Evolutionary conservation across 1,140 invertebrate genomes (phyloP).

Genomic region (Drosophila obscura): DNA sequence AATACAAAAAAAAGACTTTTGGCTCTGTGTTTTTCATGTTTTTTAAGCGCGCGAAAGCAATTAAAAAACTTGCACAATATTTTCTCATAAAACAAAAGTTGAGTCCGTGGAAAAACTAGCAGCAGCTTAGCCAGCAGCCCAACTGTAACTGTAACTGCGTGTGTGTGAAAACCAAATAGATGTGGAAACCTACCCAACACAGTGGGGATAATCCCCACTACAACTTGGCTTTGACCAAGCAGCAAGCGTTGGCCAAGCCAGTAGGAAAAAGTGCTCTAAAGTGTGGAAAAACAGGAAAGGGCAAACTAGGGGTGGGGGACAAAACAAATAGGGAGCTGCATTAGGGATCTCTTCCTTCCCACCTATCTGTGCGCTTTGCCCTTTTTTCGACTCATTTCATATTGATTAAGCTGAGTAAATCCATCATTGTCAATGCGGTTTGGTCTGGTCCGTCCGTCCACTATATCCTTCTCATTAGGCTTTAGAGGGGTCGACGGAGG

Average conservation of each 20-base stretch:
- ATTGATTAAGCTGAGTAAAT: conserved; percentile 75
- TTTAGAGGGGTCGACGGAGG: not conserved
- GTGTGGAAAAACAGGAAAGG: too few species aligned
- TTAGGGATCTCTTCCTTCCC: not conserved
- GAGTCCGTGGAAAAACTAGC: conserved; percentile 11
- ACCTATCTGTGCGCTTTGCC: not conserved
- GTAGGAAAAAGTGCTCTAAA: too few species aligned
- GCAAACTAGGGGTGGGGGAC: too few species aligned
- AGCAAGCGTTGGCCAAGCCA: too few species aligned
- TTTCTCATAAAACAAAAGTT: conserved; percentile 69
- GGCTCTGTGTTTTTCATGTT: not conserved
- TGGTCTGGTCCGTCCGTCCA: not conserved
- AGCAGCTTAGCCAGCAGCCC: conserved; percentile 1
- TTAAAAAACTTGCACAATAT: conserved; percentile 67
- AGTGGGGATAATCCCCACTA: too few species aligned
- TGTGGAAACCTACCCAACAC: not conserved
- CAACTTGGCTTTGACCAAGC: too few species aligned
- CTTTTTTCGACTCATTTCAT: conserved; percentile 59
- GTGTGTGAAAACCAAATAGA: conserved; percentile 11
- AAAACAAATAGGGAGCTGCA: conserved; percentile 2
- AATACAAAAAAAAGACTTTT: conserved; percentile 24
- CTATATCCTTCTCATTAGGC: conserved; percentile 28
- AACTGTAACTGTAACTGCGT: not conserved
- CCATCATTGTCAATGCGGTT: conserved; percentile 76
- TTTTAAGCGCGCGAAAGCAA: conserved; percentile 54